Evolutionary conservation across 1,140 invertebrate species (phyloP).

Genomic region (Tetragnatha versicolor): DNA sequence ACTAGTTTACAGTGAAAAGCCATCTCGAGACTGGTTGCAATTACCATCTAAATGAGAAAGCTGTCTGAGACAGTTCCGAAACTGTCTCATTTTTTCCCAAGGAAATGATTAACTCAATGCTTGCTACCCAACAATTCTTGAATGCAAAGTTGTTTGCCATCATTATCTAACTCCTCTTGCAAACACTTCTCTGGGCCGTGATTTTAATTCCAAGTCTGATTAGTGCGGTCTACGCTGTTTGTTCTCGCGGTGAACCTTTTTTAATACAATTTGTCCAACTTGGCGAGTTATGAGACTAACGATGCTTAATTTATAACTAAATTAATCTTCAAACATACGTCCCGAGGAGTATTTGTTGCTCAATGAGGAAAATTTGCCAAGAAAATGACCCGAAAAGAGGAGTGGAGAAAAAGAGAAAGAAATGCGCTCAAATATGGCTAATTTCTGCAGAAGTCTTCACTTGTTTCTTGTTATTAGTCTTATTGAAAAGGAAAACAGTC

Average conservation of each 20-base stretch:
- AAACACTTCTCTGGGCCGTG: constrained; percentile 44
- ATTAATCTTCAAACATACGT: constrained; percentile 18
- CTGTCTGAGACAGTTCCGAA: too few relatives aligned
- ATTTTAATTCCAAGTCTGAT: constrained; percentile 46
- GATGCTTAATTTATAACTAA: constrained; percentile 48
- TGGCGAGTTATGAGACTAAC: constrained; percentile 4
- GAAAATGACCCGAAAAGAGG: too few relatives aligned
- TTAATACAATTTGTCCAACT: background rate
- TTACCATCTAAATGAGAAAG: too few relatives aligned
- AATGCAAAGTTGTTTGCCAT: constrained; percentile 45
- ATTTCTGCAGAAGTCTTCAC: too few relatives aligned
- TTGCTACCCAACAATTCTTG: constrained; percentile 9
- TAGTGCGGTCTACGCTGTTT: constrained; percentile 18
- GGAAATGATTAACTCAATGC: constrained; percentile 5
- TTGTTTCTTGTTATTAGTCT: too few relatives aligned
- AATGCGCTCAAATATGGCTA: too few relatives aligned
- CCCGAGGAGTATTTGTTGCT: too few relatives aligned
- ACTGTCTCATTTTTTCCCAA: background rate
- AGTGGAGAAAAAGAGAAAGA: too few relatives aligned
- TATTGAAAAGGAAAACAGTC: too few relatives aligned
- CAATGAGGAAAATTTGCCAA: too few relatives aligned
- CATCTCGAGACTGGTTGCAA: too few relatives aligned
- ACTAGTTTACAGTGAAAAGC: too few relatives aligned
- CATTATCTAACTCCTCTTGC: constrained; percentile 35
- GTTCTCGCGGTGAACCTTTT: background rate